phyloP scores from a whole-genome alignment of 2,113 vertebrate species.

The Leptodactylus fuscus region DNA sequence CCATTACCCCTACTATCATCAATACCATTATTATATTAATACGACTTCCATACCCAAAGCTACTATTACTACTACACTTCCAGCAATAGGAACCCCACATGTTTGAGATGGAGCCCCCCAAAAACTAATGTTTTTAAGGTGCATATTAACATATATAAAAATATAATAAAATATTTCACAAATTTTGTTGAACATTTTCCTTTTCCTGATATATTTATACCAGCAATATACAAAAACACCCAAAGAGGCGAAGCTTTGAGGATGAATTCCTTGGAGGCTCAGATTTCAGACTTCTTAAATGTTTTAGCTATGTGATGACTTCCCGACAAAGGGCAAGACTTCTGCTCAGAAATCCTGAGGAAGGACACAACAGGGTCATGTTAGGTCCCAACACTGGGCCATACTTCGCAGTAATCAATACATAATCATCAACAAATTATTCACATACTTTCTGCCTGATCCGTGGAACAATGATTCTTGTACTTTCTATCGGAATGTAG shows the following conservation, averaged over 20 bases:
- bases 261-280: constrained; percentile 41
- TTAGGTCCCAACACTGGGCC: constrained; percentile 32
- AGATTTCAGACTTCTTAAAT: constrained; percentile 47
- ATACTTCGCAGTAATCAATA: constrained; percentile 52
- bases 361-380: constrained; percentile 49
- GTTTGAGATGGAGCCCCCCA: neutral
- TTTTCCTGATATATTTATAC: neutral
- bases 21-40: neutral
- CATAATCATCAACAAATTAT: constrained; percentile 58
- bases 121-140: neutral
- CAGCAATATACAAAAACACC: neutral
- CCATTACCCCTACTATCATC: too few relatives aligned
- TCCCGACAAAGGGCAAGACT: constrained; percentile 32
- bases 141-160: neutral
- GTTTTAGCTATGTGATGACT: constrained; percentile 39
- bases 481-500: constrained; percentile 53
- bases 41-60: too few relatives aligned
- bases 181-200: neutral
- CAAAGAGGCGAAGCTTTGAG: neutral
- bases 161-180: neutral
- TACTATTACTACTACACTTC: too few relatives aligned
- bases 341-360: constrained; percentile 18
- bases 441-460: constrained; percentile 47
- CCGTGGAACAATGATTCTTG: constrained; percentile 34
- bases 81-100: neutral